Conservation (phyloP, 2,888 invertebrate species). For the Ectobius pallidus region DNA sequence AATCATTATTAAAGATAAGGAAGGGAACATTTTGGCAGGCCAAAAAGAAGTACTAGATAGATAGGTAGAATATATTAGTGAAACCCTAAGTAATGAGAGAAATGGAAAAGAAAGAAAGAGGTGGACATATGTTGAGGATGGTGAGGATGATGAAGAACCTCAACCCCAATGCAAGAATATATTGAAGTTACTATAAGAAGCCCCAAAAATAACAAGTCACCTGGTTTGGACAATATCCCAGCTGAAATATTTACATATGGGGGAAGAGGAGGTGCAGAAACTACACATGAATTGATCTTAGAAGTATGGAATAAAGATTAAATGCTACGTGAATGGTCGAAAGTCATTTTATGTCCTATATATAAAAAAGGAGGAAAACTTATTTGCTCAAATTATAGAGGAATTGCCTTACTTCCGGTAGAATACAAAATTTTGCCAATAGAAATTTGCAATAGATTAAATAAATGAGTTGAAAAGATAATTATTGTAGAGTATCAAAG, state of each 20-base stretch:
- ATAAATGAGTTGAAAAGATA: too few relatives aligned
- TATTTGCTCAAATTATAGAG: background rate
- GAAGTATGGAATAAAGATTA: background rate
- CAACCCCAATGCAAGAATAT: too few relatives aligned
- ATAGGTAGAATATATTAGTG: background rate
- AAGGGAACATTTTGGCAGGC: background rate
- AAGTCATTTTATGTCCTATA: background rate
- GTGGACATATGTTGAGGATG: background rate
- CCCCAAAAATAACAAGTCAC: too few relatives aligned
- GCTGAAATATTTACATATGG: too few relatives aligned
- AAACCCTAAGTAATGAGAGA: background rate
- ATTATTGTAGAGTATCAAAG: too few relatives aligned
- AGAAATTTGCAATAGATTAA: too few relatives aligned
- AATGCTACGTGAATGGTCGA: background rate
- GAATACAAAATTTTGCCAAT: too few relatives aligned
- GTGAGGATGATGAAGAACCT: background rate
- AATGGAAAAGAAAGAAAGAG: too few relatives aligned
- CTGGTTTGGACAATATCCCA: too few relatives aligned
- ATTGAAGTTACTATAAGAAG: too few relatives aligned
- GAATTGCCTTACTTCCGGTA: too few relatives aligned
- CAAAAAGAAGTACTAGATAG: background rate
- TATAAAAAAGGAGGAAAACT: background rate
- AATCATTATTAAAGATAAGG: background rate
- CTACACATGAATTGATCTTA: background rate
- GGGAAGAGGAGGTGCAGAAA: background rate